A percentile compares a stretch with the other conserved stretches of the same genome.
phyloP scores from a whole-genome alignment of 1,140 invertebrate species.

The Drosophila yakuba region DNA sequence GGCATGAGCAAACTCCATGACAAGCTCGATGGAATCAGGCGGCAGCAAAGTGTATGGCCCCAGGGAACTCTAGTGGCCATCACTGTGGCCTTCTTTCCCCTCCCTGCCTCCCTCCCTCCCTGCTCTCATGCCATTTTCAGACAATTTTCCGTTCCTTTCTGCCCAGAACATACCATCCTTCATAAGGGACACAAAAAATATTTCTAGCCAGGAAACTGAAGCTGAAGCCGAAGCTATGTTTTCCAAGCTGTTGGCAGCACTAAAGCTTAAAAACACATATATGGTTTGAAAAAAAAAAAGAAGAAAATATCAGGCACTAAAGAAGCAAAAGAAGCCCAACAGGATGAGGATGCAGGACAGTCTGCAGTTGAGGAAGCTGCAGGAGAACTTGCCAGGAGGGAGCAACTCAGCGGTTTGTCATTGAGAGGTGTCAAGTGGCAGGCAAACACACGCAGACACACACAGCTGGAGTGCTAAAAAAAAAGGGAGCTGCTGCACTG shows the following conservation, averaged over 20 bases:
- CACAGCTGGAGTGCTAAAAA: constrained; percentile 28
- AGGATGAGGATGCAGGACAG: constrained; percentile 10
- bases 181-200: constrained; percentile 18
- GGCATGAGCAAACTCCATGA: constrained; percentile 31
- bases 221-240: constrained; percentile 26
- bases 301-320: constrained; percentile 13
- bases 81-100: constrained; percentile 1
- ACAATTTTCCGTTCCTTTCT: not conserved
- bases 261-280: constrained; percentile 33
- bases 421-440: constrained; percentile 75
- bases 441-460: constrained; percentile 49
- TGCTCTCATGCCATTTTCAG: not conserved
- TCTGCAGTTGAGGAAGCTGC: constrained; percentile 11
- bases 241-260: constrained; percentile 41
- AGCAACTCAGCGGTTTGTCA: constrained; percentile 69
- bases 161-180: not conserved
- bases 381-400: constrained; percentile 29
- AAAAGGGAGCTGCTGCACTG: not conserved
- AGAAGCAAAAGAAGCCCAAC: not conserved
- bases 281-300: not conserved
- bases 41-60: constrained; percentile 27
- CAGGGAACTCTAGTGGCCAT: constrained; percentile 30
- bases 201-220: constrained; percentile 26
- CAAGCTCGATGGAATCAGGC: constrained; percentile 27
- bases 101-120: not conserved